Percentiles rank a stretch among this genome's conserved stretches.
These are phyloP conservation scores for Lysandra coridon DNA, from an alignment of 2,888 invertebrate genomes.

Conservation along the genomic window DNA sequence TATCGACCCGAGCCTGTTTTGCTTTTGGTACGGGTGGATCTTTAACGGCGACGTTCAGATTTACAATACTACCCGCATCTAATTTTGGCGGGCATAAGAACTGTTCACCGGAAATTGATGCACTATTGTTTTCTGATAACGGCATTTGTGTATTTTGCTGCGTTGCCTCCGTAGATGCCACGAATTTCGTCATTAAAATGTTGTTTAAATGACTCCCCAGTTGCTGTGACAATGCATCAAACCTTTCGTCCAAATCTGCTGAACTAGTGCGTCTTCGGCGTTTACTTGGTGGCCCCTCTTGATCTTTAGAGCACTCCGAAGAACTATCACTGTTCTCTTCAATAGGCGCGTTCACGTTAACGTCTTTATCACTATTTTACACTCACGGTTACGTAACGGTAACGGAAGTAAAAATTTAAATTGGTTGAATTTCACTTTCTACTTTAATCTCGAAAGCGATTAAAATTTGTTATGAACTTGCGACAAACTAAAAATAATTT, in stretches of 20 bases:
- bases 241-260: neutral
- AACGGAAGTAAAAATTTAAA: neutral
- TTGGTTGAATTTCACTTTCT: neutral
- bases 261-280: neutral
- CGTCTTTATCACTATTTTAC: neutral
- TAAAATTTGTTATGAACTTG: neutral
- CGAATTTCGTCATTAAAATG: neutral
- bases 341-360: neutral
- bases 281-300: neutral
- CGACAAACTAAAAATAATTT: neutral
- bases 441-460: neutral
- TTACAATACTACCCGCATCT: neutral
- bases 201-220: neutral
- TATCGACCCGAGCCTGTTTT: neutral
- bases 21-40: neutral
- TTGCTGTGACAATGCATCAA: neutral
- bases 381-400: neutral
- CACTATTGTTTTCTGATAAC: neutral
- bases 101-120: constrained; percentile 1
- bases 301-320: neutral
- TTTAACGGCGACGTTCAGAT: neutral
- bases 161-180: neutral
- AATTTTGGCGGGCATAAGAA: constrained; percentile 3
- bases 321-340: neutral
- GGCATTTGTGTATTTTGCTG: neutral